Percentiles rank a stretch among this genome's conserved stretches.
phyloP scores from a whole-genome alignment of 2,888 invertebrate genomes.

The Drosophila stalkeri region DNA sequence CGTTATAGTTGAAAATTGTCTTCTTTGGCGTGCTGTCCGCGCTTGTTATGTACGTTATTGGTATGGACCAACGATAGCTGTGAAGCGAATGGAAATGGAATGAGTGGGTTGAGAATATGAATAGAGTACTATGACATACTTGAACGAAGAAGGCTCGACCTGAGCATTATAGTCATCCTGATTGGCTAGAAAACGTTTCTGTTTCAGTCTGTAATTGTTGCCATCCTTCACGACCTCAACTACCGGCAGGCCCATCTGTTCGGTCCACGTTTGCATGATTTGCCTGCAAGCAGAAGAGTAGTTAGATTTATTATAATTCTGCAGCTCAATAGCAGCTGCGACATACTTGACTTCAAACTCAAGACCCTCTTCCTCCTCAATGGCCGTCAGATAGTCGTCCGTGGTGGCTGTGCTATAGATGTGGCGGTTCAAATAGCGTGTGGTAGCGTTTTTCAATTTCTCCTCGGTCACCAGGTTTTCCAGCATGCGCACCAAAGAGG shows the following conservation, averaged over 20 bases:
- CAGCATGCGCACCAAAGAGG: slow-evolving; percentile 94
- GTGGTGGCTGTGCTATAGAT: slow-evolving; percentile 92
- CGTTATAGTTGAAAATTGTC: slow-evolving; percentile 83
- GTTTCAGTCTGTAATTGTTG: slow-evolving; percentile 88
- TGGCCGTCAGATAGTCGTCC: slow-evolving; percentile 88
- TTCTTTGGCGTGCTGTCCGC: slow-evolving; percentile 83
- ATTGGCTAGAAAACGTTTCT: slow-evolving; percentile 91
- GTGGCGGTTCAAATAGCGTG: slow-evolving; percentile 90
- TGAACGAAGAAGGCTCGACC: slow-evolving; percentile 86
- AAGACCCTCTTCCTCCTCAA: slow-evolving; percentile 86
- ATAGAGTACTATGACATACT: slow-evolving; percentile 83
- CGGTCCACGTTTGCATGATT: slow-evolving; percentile 95
- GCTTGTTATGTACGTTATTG: slow-evolving; percentile 90
- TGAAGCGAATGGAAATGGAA: slow-evolving; percentile 36
- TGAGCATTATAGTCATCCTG: slow-evolving; percentile 86
- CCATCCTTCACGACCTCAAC: slow-evolving; percentile 87
- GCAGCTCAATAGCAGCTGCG: not conserved
- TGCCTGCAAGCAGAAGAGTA: slow-evolving; percentile 81
- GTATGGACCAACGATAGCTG: slow-evolving; percentile 94
- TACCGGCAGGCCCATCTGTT: slow-evolving; percentile 95
- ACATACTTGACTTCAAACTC: slow-evolving; percentile 86
- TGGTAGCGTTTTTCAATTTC: slow-evolving; percentile 90
- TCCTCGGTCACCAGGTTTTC: slow-evolving; percentile 90
- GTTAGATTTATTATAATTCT: not conserved
- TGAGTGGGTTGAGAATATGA: not conserved